Evolutionary conservation across 2,113 vertebrate genomes (phyloP), one percentile per base, ranked within the genome.

Genomic region (Struthio camelus): DNA sequence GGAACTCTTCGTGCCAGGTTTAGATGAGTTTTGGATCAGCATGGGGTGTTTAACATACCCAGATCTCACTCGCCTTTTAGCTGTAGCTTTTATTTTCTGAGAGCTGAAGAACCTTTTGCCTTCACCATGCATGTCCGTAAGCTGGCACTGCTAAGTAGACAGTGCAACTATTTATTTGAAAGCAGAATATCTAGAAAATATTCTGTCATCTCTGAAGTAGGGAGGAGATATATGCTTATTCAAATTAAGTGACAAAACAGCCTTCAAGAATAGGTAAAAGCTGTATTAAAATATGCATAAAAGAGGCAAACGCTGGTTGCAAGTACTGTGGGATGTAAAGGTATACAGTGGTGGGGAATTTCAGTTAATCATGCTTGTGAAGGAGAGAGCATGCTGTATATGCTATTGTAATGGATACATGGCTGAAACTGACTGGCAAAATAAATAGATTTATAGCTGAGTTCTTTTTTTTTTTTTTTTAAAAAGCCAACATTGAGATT

Each of bases 61-160:
- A 16, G 40, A 8, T 70, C 34, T 82, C 46, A 6, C 25, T 80
- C 32, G 28, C 11, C 28, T 51, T 53, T 42, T 10, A 18, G n/a
- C 36, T 38, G 25, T 85, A 44, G n/a, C 44, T 54, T 65, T 1
- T 61, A 1, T 69, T 85, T 56, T 66, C n/a, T 42, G 71, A 18
- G 56, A 22, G 13, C 36, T 56, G 34, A 77, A 89, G 75, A 76
- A n/a, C 56, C 15, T 67, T 16, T 0, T 22, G 32, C 32, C 11
- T 88, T 80, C 0, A 0, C 11, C 34, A 12, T 38, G 1, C 2
- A 0, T 11, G 27, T 32, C 44, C 0, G 0, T 11, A 70, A 70
- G 11, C 61, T 27, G 30, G 3, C 16, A n/a, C 53, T 18, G 18
- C 64, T 61, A 14, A 72, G 14, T 8, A 56, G 34, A 54, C 36